Base-by-base conservation (phyloP, 2,113 vertebrate genomes). In the Colossoma macropomum region DNA sequence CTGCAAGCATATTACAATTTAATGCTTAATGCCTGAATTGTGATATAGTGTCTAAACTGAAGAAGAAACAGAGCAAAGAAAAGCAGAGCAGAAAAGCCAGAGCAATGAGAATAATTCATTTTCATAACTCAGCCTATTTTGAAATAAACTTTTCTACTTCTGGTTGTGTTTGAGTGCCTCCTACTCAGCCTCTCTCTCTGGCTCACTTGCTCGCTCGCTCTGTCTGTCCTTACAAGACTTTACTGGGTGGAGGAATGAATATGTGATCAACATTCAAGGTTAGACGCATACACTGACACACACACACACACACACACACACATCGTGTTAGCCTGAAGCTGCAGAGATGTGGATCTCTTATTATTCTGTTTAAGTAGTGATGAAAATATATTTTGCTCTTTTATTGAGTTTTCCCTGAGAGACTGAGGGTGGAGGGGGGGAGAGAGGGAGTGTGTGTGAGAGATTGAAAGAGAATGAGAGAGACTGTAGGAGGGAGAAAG, bases 281-380 rank as follows among this genome's bases (percentile, higher is more conserved):
- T 79, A 15, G 25, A 23, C 2, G 13, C 23, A 2, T 4, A 25
- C 59, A 62, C 59, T 3, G 0, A 27, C 59, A 27, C 59, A 62
- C 59, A 62, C 50, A 75, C 52, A 41, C 70, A 72, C 54, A 62
- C 23, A 72, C 34, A 80, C 52, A 80, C 54, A 80, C 69, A 62
- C 38, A 32, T 28, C 25, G 27, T 16, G 21, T 23, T 32, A 30
- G 25, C 60, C 27, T 66, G 17, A 50, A 66, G 19, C 28, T 16
- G 28, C 11, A 56, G 12, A 13, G 28, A 56, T 50, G 19, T 59
- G 19, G 32, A 66, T 45, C 38, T 52, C 28, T 68, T 78, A 3
- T 27, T 17, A 38, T 38, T 38, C 34, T 38, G 34, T 7, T 38
- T 38, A 38, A 38, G 34, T 38, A 38, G 7, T 3, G 7, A 38